A percentile compares a stretch with the other conserved stretches of the same genome.
phyloP scores from a whole-genome alignment of 2,888 invertebrate species.

The Ferdinandea cuprea region DNA sequence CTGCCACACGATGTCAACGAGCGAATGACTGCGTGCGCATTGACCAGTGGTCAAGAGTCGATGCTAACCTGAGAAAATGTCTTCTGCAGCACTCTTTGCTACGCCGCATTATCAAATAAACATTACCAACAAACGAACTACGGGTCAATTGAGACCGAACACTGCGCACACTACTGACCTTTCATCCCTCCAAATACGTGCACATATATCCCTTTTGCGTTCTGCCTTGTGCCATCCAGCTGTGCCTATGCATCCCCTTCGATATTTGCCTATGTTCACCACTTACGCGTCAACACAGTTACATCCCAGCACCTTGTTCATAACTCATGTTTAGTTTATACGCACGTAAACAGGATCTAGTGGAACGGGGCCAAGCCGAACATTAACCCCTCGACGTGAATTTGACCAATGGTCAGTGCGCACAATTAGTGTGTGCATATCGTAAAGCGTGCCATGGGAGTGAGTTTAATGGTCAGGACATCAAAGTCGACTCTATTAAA shows the following conservation, averaged over 20 bases:
- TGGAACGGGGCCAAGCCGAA: constrained; percentile 63
- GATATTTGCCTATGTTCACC: constrained; percentile 63
- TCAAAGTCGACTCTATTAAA: constrained; percentile 63
- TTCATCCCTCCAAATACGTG: constrained; percentile 57
- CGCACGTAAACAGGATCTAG: constrained; percentile 49
- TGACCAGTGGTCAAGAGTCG: constrained; percentile 82
- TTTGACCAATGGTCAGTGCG: constrained; percentile 62
- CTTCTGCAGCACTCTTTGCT: constrained; percentile 39
- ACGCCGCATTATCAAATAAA: constrained; percentile 72
- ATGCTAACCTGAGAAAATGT: constrained; percentile 21
- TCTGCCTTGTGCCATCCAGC: constrained; percentile 41
- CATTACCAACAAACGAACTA: constrained; percentile 65
- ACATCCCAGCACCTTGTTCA: constrained; percentile 68
- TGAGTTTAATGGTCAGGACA: constrained; percentile 66
- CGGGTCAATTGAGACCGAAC: constrained; percentile 71
- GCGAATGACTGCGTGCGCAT: constrained; percentile 70
- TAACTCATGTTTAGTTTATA: constrained; percentile 53
- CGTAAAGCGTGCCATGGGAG: constrained; percentile 59
- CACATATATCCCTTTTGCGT: neutral
- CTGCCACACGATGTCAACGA: constrained; percentile 44
- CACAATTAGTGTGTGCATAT: constrained; percentile 55
- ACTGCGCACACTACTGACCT: constrained; percentile 66
- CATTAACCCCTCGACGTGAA: constrained; percentile 65
- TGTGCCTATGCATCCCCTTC: constrained; percentile 38
- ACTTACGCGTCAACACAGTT: constrained; percentile 70